Base-by-base conservation (phyloP, 2,113 vertebrate genomes). In the Vimba vimba region DNA sequence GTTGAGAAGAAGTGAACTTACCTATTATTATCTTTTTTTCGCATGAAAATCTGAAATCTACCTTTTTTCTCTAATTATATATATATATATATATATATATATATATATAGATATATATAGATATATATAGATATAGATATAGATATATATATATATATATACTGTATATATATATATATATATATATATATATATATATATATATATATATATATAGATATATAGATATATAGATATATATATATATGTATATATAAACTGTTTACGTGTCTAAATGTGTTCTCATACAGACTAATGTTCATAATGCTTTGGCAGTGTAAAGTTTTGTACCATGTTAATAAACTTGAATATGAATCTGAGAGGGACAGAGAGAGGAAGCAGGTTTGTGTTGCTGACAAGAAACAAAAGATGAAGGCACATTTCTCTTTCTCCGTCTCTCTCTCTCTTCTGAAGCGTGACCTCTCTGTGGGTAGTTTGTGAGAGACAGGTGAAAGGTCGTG, bases 401-500 rank as follows among this genome's bases (percentile, higher is more conserved):
- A 74, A 86, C 64, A 86, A 73, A 81, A 68, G 83, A 76, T 55
- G 5, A 86, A 74, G 33, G 23, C 21, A 6, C 9, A 23, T 59
- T 55, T 71, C 45, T 71, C 50, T 47, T 23, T 45, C 21, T 50
- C 12, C 21, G 2, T 36, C 25, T 47, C 33, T 39, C 8, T 39
- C 8, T n/a, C 27, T 74, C 39, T 71, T 74, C 39, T 71, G 76
- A 33, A 68, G 43, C 33, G 25, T 43, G 76, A 79, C 84, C 84
- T 85, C 76, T 79, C 47, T 71, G 33, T 76, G 45, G 83, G 83
- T 64, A n/a, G 71, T 76, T 64, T 77, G 27, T n/a, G 33, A 59
- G 77, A 55, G 52, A 86, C 85, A 80, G 85, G 74, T 86, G 64
- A 86, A 86, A 86, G 85, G 84, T 86, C 39, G 8, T 36, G 77